A percentile compares a stretch with the other conserved stretches of the same genome.
Evolutionary conservation across 2,888 invertebrate genomes (phyloP).

Genomic region (Tineola bisselliella): DNA sequence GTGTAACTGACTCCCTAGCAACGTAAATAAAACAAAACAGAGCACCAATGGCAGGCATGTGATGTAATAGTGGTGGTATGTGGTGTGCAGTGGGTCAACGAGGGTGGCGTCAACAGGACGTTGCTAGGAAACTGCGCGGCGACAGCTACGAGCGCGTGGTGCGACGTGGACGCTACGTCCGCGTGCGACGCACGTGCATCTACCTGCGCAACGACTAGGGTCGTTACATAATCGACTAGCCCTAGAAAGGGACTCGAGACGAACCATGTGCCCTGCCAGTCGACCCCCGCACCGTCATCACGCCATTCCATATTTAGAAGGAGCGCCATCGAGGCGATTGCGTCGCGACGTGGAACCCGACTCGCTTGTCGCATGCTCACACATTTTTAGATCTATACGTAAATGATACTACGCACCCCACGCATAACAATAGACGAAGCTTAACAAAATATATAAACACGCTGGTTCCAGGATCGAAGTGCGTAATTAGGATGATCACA

Average conservation of each 20-base stretch:
- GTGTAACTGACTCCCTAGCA: slow-evolving; percentile 40
- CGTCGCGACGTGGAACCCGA: slow-evolving; percentile 24
- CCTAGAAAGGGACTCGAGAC: slow-evolving; percentile 19
- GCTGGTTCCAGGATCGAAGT: slow-evolving; percentile 24
- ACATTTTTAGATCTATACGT: slow-evolving; percentile 63
- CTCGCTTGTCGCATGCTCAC: slow-evolving; percentile 39
- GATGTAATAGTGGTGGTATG: slow-evolving; percentile 41
- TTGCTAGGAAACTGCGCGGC: slow-evolving; percentile 61
- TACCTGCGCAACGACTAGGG: slow-evolving; percentile 34
- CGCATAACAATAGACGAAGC: slow-evolving; percentile 19
- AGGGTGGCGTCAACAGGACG: slow-evolving; percentile 57
- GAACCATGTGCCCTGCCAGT: slow-evolving; percentile 17
- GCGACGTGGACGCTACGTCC: slow-evolving; percentile 51
- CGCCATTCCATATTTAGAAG: slow-evolving; percentile 62
- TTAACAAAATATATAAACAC: background rate
- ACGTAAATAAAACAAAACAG: slow-evolving; percentile 21
- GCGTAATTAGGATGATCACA: slow-evolving; percentile 28
- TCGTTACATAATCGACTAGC: slow-evolving; percentile 42
- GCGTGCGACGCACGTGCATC: slow-evolving; percentile 57
- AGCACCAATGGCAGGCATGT: slow-evolving; percentile 20
- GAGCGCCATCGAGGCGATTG: slow-evolving; percentile 22
- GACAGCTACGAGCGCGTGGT: slow-evolving; percentile 20
- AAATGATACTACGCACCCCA: slow-evolving; percentile 48
- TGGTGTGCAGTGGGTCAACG: slow-evolving; percentile 9
- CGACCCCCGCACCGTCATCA: slow-evolving; percentile 27